Percentiles rank a stretch among this genome's conserved stretches.
Conservation (phyloP, 23 tunicate species). For the Trididemnum nubilum region DNA sequence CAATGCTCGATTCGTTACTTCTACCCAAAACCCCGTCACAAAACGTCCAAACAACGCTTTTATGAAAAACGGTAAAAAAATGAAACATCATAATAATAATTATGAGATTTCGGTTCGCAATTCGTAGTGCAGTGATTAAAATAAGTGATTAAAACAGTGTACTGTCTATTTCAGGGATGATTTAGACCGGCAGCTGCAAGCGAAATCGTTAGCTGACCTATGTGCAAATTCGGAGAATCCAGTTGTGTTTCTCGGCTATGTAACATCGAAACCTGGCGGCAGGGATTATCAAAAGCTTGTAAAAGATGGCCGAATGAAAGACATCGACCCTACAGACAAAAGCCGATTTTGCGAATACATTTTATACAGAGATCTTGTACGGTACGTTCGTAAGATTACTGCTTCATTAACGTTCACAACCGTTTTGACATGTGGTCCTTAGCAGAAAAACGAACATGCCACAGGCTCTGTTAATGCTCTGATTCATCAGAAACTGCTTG, state of each 20-base stretch:
- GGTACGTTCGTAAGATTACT: constrained; percentile 24
- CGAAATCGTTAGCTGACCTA: constrained; percentile 37
- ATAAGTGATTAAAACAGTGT: too few relatives aligned
- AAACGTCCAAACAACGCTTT: too few relatives aligned
- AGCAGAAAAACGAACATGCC: background rate
- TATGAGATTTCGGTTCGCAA: too few relatives aligned
- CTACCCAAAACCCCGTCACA: too few relatives aligned
- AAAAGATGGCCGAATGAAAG: constrained; percentile 39
- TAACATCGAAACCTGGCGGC: constrained; percentile 63
- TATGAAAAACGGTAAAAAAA: too few relatives aligned
- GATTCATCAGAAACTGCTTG: too few relatives aligned
- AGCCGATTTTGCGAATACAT: constrained; percentile 69
- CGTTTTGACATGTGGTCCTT: background rate
- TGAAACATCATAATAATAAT: too few relatives aligned
- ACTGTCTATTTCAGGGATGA: constrained; percentile 56
- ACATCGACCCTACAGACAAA: constrained; percentile 59
- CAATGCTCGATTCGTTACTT: too few relatives aligned
- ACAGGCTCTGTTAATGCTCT: too few relatives aligned
- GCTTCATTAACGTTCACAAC: background rate
- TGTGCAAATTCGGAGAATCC: constrained; percentile 40
- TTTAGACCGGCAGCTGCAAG: constrained; percentile 60
- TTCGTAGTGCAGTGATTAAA: too few relatives aligned
- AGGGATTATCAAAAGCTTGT: constrained; percentile 55
- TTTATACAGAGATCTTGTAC: constrained; percentile 54
- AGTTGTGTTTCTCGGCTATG: constrained; percentile 67